A percentile compares a stretch with the other conserved stretches of the same genome.
Conservation (phyloP, 2,113 vertebrate genomes). For the Zapornia atra region DNA sequence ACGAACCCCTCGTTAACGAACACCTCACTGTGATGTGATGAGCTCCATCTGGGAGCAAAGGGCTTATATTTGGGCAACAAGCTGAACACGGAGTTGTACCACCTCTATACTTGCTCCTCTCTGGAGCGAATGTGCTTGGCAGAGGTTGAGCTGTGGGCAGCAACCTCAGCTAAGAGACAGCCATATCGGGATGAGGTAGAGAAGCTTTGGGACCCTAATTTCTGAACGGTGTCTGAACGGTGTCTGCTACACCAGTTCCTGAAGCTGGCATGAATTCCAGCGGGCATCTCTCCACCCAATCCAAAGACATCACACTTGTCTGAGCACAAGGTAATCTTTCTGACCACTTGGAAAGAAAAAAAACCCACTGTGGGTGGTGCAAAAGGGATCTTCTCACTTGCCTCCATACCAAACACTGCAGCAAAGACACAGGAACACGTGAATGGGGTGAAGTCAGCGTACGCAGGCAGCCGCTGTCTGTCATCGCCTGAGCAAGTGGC, state of each 20-base stretch:
- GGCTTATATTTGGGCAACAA: not conserved
- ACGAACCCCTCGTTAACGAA: not conserved
- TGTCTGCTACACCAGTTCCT: not conserved
- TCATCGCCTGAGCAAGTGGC: constrained; percentile 28
- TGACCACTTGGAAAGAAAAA: not conserved
- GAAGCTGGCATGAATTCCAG: not conserved
- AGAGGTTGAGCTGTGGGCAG: not conserved
- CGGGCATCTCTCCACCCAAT: not conserved
- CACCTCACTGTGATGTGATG: rapidly evolving
- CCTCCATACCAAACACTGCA: not conserved
- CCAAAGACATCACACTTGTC: not conserved
- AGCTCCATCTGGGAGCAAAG: not conserved
- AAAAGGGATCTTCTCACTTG: not conserved
- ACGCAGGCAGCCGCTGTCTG: not conserved
- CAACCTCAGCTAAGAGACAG: not conserved
- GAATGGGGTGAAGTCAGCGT: not conserved
- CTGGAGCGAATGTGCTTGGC: not conserved
- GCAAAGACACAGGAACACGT: not conserved
- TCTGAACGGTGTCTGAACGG: not conserved
- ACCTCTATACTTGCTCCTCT: not conserved
- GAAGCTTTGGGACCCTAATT: not conserved
- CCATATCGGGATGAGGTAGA: not conserved
- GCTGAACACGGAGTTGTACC: not conserved
- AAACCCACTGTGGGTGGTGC: not conserved
- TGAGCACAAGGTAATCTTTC: not conserved